These are phyloP conservation scores for Campylorhamphus procurvoides DNA, from an alignment of 2,113 vertebrate genomes.

Conservation along the genomic window DNA sequence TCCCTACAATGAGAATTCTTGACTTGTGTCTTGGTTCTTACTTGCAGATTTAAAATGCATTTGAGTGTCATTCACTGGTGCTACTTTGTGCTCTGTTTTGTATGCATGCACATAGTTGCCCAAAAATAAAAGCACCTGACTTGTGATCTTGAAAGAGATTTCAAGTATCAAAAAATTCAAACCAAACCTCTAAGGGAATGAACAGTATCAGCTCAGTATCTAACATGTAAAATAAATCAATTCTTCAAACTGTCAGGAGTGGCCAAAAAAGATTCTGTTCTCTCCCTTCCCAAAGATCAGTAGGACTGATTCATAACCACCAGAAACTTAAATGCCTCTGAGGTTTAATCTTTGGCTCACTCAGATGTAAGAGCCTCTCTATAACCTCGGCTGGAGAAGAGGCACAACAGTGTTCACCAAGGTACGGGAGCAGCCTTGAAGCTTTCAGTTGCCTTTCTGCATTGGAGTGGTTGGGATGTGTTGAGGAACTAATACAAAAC, in stretches of 20 bases:
- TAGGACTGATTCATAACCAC: not conserved
- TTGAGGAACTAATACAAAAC: not conserved
- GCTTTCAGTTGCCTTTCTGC: not conserved
- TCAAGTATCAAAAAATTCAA: not conserved
- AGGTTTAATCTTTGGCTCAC: not conserved
- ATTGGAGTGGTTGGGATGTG: not conserved
- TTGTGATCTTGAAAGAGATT: not conserved
- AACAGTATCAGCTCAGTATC: not conserved
- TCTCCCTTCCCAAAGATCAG: not conserved
- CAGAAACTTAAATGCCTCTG: not conserved
- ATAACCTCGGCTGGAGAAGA: not conserved
- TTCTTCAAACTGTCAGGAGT: not conserved
- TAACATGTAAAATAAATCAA: not conserved
- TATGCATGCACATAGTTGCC: not conserved
- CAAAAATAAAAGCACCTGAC: not conserved
- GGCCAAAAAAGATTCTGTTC: not conserved
- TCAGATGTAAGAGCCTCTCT: too few relatives aligned
- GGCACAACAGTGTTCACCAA: accelerated
- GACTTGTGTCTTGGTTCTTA: not conserved
- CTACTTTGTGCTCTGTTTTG: not conserved
- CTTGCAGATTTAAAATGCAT: not conserved
- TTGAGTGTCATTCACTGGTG: not conserved
- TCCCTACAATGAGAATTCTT: not conserved
- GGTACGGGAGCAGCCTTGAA: not conserved
- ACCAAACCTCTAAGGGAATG: not conserved